Evolutionary conservation across 1,140 invertebrate species (phyloP), one percentile per base, ranked within the genome.

Genomic region (Zaprionus ornatus): DNA sequence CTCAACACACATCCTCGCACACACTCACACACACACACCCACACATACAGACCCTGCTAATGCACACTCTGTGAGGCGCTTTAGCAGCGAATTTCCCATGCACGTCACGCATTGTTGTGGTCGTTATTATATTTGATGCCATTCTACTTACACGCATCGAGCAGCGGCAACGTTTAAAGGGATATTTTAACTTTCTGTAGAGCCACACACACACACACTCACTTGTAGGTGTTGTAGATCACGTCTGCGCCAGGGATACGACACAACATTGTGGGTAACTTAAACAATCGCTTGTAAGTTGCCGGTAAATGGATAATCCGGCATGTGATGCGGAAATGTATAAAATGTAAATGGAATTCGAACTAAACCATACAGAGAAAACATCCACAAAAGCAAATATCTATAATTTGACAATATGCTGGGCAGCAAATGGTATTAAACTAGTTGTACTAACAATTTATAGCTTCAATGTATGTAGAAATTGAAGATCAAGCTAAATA

Each of bases 61-160:
- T 77, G 75, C 75, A 77, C 40, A 65, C 61, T n/a, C 54, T 64
- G 45, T 65, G 21, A 63, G 75, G 59, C 60, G 21, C 57, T 74
- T 59, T 57, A 25, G 54, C 42, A 23, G 37, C 15, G 32, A 35
- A 37, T 71, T 76, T 72, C 61, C 61, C 52, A 79, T 75, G 67
- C 73, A 66, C 29, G 70, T 79, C 77, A 79, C 77, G 77, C 77
- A 79, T 79, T 79, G 72, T 79, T 79, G 73, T 79, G 72, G 72
- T 79, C 73, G 73, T 79, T 79, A 75, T 79, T 71, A 75, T 79
- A 75, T 79, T 76, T 76, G 68, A 72, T 76, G 69, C 69, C 69
- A 65, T 73, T 75, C 68, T 75, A 75, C 67, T 60, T 64, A 64
- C 54, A 60, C 23, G 50, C 66, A 54, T 54, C 52, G 55, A 42